These are phyloP conservation scores for Pyxicephalus adspersus DNA, from an alignment of 2,113 vertebrate species.

Conservation along the genomic window DNA sequence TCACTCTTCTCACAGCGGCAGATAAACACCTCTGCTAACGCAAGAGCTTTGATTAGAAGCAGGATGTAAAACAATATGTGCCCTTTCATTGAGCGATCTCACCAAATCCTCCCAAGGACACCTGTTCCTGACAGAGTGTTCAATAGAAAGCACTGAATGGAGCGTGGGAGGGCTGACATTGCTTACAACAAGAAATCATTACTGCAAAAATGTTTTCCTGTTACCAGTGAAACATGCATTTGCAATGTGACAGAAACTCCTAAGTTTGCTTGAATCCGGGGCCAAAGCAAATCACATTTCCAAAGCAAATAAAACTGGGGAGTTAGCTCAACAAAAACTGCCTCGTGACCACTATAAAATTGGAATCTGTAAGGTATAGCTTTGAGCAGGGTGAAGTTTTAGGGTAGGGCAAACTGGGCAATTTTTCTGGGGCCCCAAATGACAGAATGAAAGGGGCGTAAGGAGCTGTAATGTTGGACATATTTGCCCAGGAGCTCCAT, in stretches of 20 bases:
- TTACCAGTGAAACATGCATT: background rate
- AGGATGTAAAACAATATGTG: background rate
- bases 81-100: background rate
- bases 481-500: too few species aligned
- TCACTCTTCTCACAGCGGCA: background rate
- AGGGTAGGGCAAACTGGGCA: too few species aligned
- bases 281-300: too few species aligned
- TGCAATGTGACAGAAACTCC: background rate
- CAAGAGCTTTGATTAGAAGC: background rate
- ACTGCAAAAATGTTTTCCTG: background rate
- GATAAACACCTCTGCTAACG: background rate
- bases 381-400: too few species aligned
- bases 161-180: constrained; percentile 11
- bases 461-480: too few species aligned
- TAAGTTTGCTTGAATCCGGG: background rate
- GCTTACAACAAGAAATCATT: background rate
- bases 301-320: too few species aligned
- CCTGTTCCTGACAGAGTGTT: background rate
- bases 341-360: too few species aligned
- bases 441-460: too few species aligned
- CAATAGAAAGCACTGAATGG: background rate
- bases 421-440: too few species aligned
- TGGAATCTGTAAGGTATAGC: too few species aligned
- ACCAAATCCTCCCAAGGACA: constrained; percentile 23
- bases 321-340: too few species aligned